These are phyloP conservation scores for Orthosia incerta DNA, from an alignment of 2,888 invertebrate species.

Conservation along the genomic window DNA sequence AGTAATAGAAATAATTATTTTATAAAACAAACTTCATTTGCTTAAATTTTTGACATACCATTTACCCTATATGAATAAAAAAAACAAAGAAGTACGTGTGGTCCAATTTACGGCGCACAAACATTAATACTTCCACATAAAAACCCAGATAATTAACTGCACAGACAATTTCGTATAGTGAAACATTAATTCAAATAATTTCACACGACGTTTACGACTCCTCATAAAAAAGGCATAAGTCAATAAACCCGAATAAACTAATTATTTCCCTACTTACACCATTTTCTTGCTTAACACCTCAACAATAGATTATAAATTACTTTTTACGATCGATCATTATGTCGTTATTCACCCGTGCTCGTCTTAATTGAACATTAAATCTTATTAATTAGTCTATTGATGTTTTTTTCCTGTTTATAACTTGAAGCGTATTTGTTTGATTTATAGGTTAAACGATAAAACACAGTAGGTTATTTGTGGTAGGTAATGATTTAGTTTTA, in stretches of 20 bases:
- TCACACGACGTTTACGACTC: slow-evolving; percentile 46
- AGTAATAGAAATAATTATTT: no score
- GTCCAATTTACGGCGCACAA: slow-evolving; percentile 5
- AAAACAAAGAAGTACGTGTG: not conserved
- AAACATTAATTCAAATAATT: slow-evolving; percentile 45
- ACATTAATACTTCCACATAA: slow-evolving; percentile 8
- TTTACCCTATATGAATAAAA: not conserved
- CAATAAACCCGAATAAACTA: slow-evolving; percentile 42
- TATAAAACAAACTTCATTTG: no score
- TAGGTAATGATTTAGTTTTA: slow-evolving; percentile 29
- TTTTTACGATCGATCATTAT: slow-evolving; percentile 68
- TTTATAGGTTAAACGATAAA: slow-evolving; percentile 45
- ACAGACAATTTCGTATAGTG: slow-evolving; percentile 24
- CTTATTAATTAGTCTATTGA: slow-evolving; percentile 61
- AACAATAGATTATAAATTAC: slow-evolving; percentile 71
- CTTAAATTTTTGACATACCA: no score
- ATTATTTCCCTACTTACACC: slow-evolving; percentile 35
- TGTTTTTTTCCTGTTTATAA: slow-evolving; percentile 53
- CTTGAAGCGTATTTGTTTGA: slow-evolving; percentile 32
- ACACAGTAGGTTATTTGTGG: slow-evolving; percentile 16
- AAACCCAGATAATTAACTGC: slow-evolving; percentile 17
- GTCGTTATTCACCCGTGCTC: slow-evolving; percentile 66
- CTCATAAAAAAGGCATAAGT: slow-evolving; percentile 47
- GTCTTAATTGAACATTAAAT: slow-evolving; percentile 70
- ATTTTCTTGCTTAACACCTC: slow-evolving; percentile 46